Conservation (phyloP, 2,888 invertebrate species). For the Protophormia terraenovae region DNA sequence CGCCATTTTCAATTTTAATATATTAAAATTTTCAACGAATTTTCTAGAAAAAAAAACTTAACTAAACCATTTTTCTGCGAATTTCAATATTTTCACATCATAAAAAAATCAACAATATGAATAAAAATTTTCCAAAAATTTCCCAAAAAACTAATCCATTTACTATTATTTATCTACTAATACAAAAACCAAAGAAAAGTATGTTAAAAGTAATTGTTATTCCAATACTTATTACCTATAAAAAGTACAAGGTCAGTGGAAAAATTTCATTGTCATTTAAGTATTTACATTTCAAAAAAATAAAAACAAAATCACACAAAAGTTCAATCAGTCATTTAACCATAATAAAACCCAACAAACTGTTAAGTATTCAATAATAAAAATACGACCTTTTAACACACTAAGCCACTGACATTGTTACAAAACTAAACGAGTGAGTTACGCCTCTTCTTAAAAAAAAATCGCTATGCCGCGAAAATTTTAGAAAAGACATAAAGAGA, state of each 20-base stretch:
- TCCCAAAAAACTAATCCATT: background rate
- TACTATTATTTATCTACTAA: background rate
- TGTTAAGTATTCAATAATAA: conserved; percentile 25
- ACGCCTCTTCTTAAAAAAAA: conserved; percentile 26
- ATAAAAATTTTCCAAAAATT: background rate
- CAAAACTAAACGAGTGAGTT: conserved; percentile 24
- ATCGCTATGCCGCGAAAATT: background rate
- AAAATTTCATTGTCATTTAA: background rate
- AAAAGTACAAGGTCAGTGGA: conserved; percentile 44
- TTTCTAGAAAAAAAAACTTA: background rate
- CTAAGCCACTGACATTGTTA: conserved; percentile 46
- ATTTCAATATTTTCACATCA: background rate
- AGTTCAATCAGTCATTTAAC: conserved; percentile 28
- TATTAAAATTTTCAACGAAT: no score
- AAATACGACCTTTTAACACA: conserved; percentile 50
- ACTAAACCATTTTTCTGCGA: background rate
- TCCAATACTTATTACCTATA: background rate
- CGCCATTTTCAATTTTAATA: no score
- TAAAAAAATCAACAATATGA: background rate
- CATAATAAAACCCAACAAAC: conserved; percentile 25
- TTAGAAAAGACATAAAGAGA: background rate
- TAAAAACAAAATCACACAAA: no score
- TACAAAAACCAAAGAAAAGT: background rate
- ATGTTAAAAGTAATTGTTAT: background rate
- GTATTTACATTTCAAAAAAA: background rate